phyloP scores from a whole-genome alignment of 1,140 invertebrate genomes.

The Polypedilum vanderplanki region DNA sequence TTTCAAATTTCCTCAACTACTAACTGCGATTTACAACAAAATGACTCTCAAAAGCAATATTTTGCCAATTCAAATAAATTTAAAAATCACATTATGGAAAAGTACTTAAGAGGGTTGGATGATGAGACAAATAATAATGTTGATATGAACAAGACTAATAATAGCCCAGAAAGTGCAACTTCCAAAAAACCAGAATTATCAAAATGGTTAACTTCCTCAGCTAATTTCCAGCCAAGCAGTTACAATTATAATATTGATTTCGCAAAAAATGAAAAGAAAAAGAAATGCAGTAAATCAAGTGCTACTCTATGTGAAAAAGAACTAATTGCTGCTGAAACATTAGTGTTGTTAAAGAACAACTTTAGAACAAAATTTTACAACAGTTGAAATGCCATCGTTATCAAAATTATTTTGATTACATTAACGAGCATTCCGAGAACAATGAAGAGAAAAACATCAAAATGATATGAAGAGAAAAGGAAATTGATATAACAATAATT shows the following conservation, averaged over 20 bases:
- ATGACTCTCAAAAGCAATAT: constrained; percentile 1
- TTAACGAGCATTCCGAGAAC: too few relatives aligned
- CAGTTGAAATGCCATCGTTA: not conserved
- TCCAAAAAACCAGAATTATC: constrained; percentile 44
- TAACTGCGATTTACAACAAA: not conserved
- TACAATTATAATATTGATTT: constrained; percentile 53
- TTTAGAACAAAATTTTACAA: constrained; percentile 20
- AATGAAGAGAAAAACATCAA: too few relatives aligned
- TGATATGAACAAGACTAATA: constrained; percentile 38
- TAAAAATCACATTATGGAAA: constrained; percentile 53
- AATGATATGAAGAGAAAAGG: too few relatives aligned
- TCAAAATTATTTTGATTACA: not conserved
- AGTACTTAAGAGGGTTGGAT: constrained; percentile 44
- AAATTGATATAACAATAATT: too few relatives aligned
- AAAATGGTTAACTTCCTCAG: constrained; percentile 63
- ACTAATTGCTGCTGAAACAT: constrained; percentile 60
- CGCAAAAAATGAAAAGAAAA: not conserved
- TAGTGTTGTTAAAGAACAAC: constrained; percentile 38
- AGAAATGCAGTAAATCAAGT: not conserved
- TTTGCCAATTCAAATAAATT: constrained; percentile 43
- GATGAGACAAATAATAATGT: constrained; percentile 14
- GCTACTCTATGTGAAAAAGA: constrained; percentile 48
- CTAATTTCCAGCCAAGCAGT: constrained; percentile 56
- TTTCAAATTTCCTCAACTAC: constrained; percentile 20
- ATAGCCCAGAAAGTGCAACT: constrained; percentile 34